Base-by-base conservation (phyloP, 2,113 vertebrate species). In the Tetrax tetrax region DNA sequence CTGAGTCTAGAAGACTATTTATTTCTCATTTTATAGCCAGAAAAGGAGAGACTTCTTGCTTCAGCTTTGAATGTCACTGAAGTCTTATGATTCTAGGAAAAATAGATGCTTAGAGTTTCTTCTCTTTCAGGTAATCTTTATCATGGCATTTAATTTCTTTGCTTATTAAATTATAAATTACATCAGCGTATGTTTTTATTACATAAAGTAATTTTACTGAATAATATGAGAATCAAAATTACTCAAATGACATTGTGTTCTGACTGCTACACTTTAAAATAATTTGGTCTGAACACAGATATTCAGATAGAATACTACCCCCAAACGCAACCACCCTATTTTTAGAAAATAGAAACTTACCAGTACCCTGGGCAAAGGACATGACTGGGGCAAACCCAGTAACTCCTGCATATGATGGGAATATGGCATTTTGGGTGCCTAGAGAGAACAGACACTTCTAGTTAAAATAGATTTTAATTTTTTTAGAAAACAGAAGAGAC, bases 371-470 rank as follows among this genome's bases (percentile, higher is more conserved):
- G 96, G 96, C 75, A 96, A 98, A 98, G 72, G 97, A 95, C 77
- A 98, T 76, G 53, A 96, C 48, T 65, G 98, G 97, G 47, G 72
- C 95, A 97, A 98, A 98, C 53, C 97, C 98, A 96, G 97, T 79
- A 94, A 97, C 78, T 59, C 97, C 98, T 71, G 92, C 63, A 60
- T 98, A 98, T 28, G 98, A 94, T 61, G 98, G 97, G 37, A 98
- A 98, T 74, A 98, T 85, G 37, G 96, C 93, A 70, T 97, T 98
- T 75, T 97, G 98, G 83, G 97, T 94, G 50, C 97, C 98, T 99
- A 86, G 35, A 94, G 66, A 82, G 21, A 87, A 53, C 15, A 77
- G 72, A 96, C 8, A 96, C 19, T 84, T 64, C 22, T 72, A 60
- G 69, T 92, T 64, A 78, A 80, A 78, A 48, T 2, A 50, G 6